Evolutionary conservation across 2,888 invertebrate genomes (phyloP), one percentile per base, ranked within the genome.

Genomic region (Branchellion lobata): DNA sequence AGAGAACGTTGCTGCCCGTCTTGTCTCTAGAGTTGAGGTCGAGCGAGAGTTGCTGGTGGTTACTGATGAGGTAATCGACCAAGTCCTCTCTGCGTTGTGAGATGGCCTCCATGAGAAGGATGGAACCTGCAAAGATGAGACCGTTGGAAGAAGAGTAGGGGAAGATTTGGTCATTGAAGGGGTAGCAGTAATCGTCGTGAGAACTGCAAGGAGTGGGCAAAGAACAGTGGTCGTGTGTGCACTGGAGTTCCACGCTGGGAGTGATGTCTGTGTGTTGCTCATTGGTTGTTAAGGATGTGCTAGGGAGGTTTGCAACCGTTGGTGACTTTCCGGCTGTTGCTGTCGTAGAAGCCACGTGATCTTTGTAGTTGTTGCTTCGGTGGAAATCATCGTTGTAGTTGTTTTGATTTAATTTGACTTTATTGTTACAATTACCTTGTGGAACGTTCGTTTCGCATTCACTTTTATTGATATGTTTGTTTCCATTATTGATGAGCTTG

Each of bases 61-160:
- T 81, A 36, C 57, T 65, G 71, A 83, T 61, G 47, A 82, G 78
- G 53, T 81, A 80, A 21, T 78, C 78, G 57, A 82, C 82, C 27
- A 82, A 80, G 36, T 82, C 82, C 31, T 47, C 18, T 68, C 82
- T 79, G 47, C 82, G 81, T 31, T 82, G 82, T 79, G 80, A 80
- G 77, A 82, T 81, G 1, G 84, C 83, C 65, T 83, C 83, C 82
- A 83, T 83, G 24, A 84, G 81, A 14, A 83, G 40, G 1, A 83
- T 82, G 21, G 81, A 74, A 11, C 84, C 83, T 14, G 82, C 73
- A 27, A 78, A 81, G n/a, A 83, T 81, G 80, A 65, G 51, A 21
- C 77, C 77, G 27, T 36, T 65, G n/a, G 24, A 57, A 31, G 1
- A 57, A 18, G 31, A 29, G 31, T 75, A 29, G 40, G 31, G n/a